Evolutionary conservation across 2,113 vertebrate species (phyloP).

Genomic region (Melanocharis versteri): DNA sequence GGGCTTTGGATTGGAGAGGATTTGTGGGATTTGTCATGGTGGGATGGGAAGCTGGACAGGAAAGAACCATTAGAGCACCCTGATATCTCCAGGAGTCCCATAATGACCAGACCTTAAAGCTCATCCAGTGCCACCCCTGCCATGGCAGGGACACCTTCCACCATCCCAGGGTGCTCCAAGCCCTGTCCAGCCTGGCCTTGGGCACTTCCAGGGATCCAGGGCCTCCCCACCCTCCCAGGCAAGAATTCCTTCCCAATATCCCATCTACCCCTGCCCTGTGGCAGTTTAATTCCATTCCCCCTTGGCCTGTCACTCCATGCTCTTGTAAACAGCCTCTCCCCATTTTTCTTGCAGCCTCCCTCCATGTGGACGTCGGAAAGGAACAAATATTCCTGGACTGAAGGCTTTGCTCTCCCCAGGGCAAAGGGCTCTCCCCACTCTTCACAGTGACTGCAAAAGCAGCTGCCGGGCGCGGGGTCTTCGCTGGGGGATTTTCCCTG

Average conservation of each 20-base stretch:
- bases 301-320: accelerated
- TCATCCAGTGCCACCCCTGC: not conserved
- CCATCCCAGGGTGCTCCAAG: not conserved
- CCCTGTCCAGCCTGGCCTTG: accelerated
- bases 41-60: not conserved
- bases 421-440: too few relatives aligned
- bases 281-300: not conserved
- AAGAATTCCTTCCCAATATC: not conserved
- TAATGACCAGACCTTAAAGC: not conserved
- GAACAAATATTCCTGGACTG: accelerated
- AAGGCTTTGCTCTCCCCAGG: not conserved
- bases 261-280: accelerated
- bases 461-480: not conserved
- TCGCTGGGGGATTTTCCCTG: not conserved
- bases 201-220: not conserved
- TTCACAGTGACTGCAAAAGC: not conserved
- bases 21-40: not conserved
- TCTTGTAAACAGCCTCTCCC: not conserved
- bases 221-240: not conserved
- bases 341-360: not conserved
- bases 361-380: not conserved
- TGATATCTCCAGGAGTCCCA: not conserved
- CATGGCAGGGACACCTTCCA: not conserved
- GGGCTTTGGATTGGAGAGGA: not conserved
- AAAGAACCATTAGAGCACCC: not conserved